Percentiles rank a stretch among this genome's conserved stretches.
Conservation (phyloP, 35 echinoderm and acorn worm species). For the Holothuria glaberrima region DNA sequence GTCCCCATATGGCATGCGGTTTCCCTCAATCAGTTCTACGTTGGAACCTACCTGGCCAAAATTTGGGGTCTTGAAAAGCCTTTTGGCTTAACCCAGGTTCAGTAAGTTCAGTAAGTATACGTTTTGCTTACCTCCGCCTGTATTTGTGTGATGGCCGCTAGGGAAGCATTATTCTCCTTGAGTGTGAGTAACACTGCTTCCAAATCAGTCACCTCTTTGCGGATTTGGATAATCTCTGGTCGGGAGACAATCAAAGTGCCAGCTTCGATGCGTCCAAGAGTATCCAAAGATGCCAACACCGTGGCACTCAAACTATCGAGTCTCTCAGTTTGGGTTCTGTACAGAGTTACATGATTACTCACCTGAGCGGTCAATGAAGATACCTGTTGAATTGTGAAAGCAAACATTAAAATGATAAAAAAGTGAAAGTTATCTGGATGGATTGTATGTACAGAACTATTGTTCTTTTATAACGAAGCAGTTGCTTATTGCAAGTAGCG, state of each 20-base stretch:
- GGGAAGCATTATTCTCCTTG: slow-evolving; percentile 5
- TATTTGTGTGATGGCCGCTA: not conserved
- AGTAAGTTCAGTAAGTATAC: too few relatives aligned
- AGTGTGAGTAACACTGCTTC: slow-evolving; percentile 11
- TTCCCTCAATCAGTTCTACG: too few relatives aligned
- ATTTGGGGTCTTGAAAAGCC: too few relatives aligned
- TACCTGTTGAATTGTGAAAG: not conserved
- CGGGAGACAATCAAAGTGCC: slow-evolving; percentile 36
- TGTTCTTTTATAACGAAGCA: too few relatives aligned
- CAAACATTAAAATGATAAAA: too few relatives aligned
- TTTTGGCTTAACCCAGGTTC: too few relatives aligned
- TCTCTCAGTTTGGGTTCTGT: not conserved
- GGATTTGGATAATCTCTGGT: slow-evolving; percentile 50
- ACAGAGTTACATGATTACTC: not conserved
- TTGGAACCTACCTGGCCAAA: too few relatives aligned
- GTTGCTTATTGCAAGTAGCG: too few relatives aligned
- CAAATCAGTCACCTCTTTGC: slow-evolving; percentile 31
- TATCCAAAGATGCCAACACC: not conserved
- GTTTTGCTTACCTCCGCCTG: slow-evolving; percentile 47
- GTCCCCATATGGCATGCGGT: too few relatives aligned
- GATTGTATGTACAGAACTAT: not conserved
- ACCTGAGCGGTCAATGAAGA: not conserved
- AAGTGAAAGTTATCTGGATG: too few relatives aligned
- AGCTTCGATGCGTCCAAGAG: slow-evolving; percentile 26
- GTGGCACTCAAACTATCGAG: not conserved